Evolutionary conservation across 2,113 vertebrate genomes (phyloP).

Genomic region (Brachirus orientalis): DNA sequence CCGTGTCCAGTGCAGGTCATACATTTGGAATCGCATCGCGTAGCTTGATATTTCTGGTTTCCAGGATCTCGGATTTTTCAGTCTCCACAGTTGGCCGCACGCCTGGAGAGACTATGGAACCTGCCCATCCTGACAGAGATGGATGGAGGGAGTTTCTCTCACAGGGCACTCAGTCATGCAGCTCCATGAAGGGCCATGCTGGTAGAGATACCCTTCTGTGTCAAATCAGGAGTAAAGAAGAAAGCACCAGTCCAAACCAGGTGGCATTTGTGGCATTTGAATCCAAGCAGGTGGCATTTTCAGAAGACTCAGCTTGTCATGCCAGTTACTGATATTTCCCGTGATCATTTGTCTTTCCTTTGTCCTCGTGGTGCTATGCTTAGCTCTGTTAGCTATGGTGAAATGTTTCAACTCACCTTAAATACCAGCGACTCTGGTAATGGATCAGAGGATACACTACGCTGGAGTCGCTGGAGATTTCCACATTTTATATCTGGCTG

Average conservation of each 20-base stretch:
- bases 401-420: neutral
- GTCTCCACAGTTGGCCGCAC: constrained; percentile 13
- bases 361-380: neutral
- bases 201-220: constrained; percentile 14
- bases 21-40: neutral
- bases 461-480: no score
- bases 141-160: constrained; percentile 25
- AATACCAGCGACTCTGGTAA: constrained; percentile 15
- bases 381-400: no score
- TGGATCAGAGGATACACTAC: neutral
- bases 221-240: constrained; percentile 8
- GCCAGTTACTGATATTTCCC: neutral
- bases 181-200: constrained; percentile 1
- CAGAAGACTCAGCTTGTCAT: neutral
- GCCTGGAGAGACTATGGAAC: constrained; percentile 8
- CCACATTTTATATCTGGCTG: no score
- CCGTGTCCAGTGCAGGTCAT: constrained; percentile 16
- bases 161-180: constrained; percentile 17
- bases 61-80: constrained; percentile 20
- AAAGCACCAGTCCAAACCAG: neutral
- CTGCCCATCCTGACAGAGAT: constrained; percentile 33
- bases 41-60: constrained; percentile 1
- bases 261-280: constrained; percentile 22
- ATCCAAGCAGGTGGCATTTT: constrained; percentile 20
- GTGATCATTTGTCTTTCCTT: constrained; percentile 1